These are phyloP conservation scores for Osedax frankpressi DNA, from an alignment of 2,888 invertebrate species.

Conservation along the genomic window DNA sequence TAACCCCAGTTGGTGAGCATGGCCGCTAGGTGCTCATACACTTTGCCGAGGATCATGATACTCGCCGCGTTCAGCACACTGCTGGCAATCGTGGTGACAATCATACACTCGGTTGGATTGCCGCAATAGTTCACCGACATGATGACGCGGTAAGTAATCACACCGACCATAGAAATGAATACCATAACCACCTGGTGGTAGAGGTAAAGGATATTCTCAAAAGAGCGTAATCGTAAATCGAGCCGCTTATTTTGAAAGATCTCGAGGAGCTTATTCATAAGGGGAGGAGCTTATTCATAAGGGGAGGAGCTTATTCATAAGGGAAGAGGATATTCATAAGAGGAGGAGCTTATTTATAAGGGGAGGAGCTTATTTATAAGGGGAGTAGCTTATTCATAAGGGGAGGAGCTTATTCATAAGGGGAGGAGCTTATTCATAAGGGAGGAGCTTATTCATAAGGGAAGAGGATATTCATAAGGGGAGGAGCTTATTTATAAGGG, in stretches of 20 bases:
- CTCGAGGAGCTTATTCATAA: too few relatives aligned
- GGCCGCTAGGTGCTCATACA: slow-evolving; percentile 41
- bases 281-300: not conserved
- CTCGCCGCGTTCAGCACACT: slow-evolving; percentile 47
- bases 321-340: not conserved
- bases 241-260: too few relatives aligned
- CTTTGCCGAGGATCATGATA: slow-evolving; percentile 46
- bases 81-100: slow-evolving; percentile 43
- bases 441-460: too few relatives aligned
- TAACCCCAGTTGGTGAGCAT: slow-evolving; percentile 47
- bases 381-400: not conserved
- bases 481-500: too few relatives aligned
- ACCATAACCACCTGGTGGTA: slow-evolving; percentile 39
- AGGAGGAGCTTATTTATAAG: not conserved
- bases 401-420: not conserved
- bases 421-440: not conserved
- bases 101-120: slow-evolving; percentile 33
- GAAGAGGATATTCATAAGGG: too few relatives aligned
- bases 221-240: too few relatives aligned
- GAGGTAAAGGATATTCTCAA: too few relatives aligned
- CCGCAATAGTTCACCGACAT: slow-evolving; percentile 39
- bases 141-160: slow-evolving; percentile 45
- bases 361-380: not conserved
- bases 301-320: not conserved
- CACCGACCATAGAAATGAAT: slow-evolving; percentile 38